Conservation (phyloP, 2,113 vertebrate species). For the Seriola rivoliana region DNA sequence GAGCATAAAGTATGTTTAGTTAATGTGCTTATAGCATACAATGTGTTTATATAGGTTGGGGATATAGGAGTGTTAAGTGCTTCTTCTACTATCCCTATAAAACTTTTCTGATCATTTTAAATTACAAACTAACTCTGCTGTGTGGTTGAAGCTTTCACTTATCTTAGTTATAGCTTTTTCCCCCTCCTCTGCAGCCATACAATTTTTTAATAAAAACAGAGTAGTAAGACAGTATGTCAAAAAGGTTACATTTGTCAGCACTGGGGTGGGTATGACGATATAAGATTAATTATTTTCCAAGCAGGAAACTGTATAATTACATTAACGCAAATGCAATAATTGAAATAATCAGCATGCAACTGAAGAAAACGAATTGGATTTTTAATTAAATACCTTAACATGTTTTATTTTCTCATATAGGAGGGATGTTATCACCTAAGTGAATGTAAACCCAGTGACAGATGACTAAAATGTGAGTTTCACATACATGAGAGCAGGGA, state of each 20-base stretch:
- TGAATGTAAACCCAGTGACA: background rate
- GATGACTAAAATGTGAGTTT: background rate
- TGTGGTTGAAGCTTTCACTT: background rate
- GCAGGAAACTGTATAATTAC: constrained; percentile 26
- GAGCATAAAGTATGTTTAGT: background rate
- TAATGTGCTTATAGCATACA: no score
- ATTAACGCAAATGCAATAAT: constrained; percentile 14
- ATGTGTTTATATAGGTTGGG: background rate
- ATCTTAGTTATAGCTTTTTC: background rate
- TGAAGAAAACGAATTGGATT: constrained; percentile 31
- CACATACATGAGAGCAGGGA: background rate
- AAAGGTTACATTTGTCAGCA: background rate
- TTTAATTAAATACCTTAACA: constrained; percentile 28
- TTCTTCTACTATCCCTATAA: background rate
- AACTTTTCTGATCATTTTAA: background rate
- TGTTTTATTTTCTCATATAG: constrained; percentile 22
- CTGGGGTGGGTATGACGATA: background rate
- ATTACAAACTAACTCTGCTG: background rate
- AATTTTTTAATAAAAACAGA: background rate
- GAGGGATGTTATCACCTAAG: constrained; percentile 7
- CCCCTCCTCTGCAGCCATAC: background rate
- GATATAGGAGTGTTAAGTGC: background rate
- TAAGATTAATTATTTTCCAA: background rate
- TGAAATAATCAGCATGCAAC: constrained; percentile 23
- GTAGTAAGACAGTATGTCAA: background rate